A percentile compares a stretch with the other conserved stretches of the same genome.
These are phyloP conservation scores for Tipula unca DNA, from an alignment of 2,888 invertebrate genomes.

Conservation along the genomic window DNA sequence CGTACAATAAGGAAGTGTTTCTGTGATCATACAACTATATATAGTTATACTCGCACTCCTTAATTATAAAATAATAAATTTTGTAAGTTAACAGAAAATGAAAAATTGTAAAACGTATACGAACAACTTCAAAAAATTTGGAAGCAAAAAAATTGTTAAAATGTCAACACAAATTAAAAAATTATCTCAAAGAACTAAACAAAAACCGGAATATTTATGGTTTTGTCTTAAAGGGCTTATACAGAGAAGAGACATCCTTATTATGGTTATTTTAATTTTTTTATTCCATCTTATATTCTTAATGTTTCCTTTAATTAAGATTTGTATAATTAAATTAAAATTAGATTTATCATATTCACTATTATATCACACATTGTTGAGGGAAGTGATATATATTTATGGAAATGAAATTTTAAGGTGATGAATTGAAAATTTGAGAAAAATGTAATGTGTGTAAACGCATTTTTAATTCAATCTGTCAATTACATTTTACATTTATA, in stretches of 20 bases:
- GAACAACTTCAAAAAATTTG: background rate
- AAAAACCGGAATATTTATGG: background rate
- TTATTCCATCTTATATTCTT: background rate
- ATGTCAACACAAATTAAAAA: conserved; percentile 9
- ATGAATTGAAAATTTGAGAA: too few species aligned
- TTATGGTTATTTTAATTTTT: background rate
- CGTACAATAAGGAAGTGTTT: background rate
- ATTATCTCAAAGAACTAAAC: background rate
- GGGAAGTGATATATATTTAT: too few species aligned
- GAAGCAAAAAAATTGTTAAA: background rate
- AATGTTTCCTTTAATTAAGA: background rate
- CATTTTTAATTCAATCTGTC: too few species aligned
- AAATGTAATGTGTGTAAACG: too few species aligned
- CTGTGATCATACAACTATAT: background rate
- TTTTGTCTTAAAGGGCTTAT: background rate
- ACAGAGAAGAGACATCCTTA: background rate
- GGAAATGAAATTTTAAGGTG: too few species aligned
- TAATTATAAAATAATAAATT: background rate
- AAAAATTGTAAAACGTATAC: background rate
- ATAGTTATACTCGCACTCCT: background rate
- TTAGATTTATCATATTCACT: background rate
- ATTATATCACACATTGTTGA: too few species aligned
- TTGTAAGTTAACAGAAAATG: background rate
- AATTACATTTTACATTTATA: too few species aligned
- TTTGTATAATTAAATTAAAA: background rate